These are phyloP conservation scores for Drosophila siamana DNA, from an alignment of 2,888 invertebrate genomes.

Conservation along the genomic window DNA sequence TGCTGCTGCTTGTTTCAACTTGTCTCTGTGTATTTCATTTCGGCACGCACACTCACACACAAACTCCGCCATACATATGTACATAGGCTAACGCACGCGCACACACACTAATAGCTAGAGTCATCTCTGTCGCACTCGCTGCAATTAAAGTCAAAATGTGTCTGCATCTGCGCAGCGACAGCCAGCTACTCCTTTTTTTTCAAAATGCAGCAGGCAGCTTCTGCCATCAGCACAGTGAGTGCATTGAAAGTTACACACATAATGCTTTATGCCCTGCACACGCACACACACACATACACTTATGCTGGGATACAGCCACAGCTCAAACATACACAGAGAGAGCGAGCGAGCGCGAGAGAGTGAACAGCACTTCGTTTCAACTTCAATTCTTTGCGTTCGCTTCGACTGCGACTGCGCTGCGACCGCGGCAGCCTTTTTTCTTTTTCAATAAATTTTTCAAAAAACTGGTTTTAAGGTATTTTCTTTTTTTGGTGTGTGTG, in stretches of 20 bases:
- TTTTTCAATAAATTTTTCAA: slow-evolving; percentile 73
- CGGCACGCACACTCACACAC: slow-evolving; percentile 48
- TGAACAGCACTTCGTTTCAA: slow-evolving; percentile 70
- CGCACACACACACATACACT: slow-evolving; percentile 21
- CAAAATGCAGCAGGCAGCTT: slow-evolving; percentile 76
- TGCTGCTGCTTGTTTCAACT: slow-evolving; percentile 43
- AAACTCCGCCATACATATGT: slow-evolving; percentile 7
- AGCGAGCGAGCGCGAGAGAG: slow-evolving; percentile 6
- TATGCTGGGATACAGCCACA: slow-evolving; percentile 21
- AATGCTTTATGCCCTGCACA: slow-evolving; percentile 54
- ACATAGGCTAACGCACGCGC: slow-evolving; percentile 10
- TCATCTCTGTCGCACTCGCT: slow-evolving; percentile 68
- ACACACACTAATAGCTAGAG: slow-evolving; percentile 47
- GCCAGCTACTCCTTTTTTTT: slow-evolving; percentile 78
- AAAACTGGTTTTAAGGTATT: slow-evolving; percentile 84
- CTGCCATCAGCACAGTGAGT: slow-evolving; percentile 71
- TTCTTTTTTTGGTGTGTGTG: slow-evolving; percentile 52
- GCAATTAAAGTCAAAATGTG: slow-evolving; percentile 73
- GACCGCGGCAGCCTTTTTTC: slow-evolving; percentile 47
- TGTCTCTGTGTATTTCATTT: slow-evolving; percentile 64
- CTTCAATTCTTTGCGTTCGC: slow-evolving; percentile 64
- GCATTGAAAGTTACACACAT: slow-evolving; percentile 72
- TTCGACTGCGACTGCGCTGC: slow-evolving; percentile 22
- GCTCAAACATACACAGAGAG: slow-evolving; percentile 24
- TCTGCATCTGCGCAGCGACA: slow-evolving; percentile 72